phyloP scores from a whole-genome alignment of 1,140 invertebrate species.

The Pogonomyrmex californicus region DNA sequence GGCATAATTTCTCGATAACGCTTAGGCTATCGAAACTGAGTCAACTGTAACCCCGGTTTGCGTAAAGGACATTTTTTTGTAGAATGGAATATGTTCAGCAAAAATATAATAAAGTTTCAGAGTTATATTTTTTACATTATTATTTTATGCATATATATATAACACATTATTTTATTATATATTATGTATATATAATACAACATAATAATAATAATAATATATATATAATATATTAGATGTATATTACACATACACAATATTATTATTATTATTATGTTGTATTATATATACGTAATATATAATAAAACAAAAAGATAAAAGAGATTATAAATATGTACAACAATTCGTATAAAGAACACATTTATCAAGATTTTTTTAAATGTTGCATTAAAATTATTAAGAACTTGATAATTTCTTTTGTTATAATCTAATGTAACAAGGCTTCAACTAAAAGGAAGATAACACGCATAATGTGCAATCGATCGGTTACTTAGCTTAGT shows the following conservation, averaged over 20 bases:
- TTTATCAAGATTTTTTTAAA: background rate
- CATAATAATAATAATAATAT: too few relatives aligned
- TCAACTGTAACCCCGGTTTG: background rate
- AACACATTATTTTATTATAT: background rate
- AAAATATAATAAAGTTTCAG: background rate
- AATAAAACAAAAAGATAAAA: background rate
- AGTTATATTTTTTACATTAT: background rate
- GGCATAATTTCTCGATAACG: conserved; percentile 5
- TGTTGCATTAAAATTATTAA: background rate
- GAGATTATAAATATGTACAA: background rate
- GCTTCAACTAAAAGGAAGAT: background rate
- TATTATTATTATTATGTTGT: too few relatives aligned
- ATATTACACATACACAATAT: too few relatives aligned
- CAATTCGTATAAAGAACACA: background rate
- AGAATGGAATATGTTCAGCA: background rate
- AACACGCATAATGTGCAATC: conserved; percentile 37
- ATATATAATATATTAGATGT: too few relatives aligned
- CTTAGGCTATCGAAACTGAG: conserved; percentile 28
- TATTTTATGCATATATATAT: background rate
- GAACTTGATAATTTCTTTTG: background rate
- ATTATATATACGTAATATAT: background rate
- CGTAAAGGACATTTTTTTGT: background rate
- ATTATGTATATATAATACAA: too few relatives aligned
- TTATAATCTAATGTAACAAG: background rate
- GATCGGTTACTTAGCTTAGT: background rate